A percentile compares a stretch with the other conserved stretches of the same genome.
Conservation (phyloP, 2,888 invertebrate genomes). For the Dynastes maya region DNA sequence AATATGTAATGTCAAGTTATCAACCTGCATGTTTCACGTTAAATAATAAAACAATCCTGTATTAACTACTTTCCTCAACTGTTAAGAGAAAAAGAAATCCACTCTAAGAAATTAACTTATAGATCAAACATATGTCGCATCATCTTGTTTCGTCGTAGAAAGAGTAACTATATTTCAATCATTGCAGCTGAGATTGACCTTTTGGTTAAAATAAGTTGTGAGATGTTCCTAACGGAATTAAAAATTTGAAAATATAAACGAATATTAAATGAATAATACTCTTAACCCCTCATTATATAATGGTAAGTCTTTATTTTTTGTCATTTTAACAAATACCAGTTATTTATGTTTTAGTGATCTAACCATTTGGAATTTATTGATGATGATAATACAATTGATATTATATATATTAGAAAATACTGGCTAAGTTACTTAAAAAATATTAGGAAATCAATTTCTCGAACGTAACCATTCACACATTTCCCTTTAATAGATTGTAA, state of each 20-base stretch:
- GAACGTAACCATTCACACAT: slow-evolving; percentile 1
- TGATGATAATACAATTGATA: slow-evolving; percentile 29
- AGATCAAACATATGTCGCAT: slow-evolving; percentile 34
- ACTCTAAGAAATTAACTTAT: not conserved
- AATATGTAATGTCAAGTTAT: slow-evolving; percentile 9
- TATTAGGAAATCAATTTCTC: not conserved
- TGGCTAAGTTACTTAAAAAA: slow-evolving; percentile 24
- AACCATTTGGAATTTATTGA: slow-evolving; percentile 7
- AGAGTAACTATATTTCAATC: not conserved
- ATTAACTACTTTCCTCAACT: not conserved
- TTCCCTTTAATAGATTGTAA: slow-evolving; percentile 8
- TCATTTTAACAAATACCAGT: not conserved
- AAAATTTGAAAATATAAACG: slow-evolving; percentile 3
- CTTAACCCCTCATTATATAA: slow-evolving; percentile 24
- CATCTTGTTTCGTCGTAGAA: not conserved
- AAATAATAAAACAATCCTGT: slow-evolving; percentile 5
- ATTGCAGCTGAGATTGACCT: slow-evolving; percentile 29
- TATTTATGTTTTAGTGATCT: slow-evolving; percentile 35
- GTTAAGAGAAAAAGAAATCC: not conserved
- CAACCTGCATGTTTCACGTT: slow-evolving; percentile 17
- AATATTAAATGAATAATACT: slow-evolving; percentile 16
- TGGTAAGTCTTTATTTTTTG: slow-evolving; percentile 21
- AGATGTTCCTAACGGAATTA: slow-evolving; percentile 13
- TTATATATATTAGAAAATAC: slow-evolving; percentile 24
- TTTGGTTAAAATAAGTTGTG: not conserved